Percentiles rank a stretch among this genome's conserved stretches.
Conservation (phyloP, 2,113 vertebrate genomes). For the Phalacrocorax pelagicus region DNA sequence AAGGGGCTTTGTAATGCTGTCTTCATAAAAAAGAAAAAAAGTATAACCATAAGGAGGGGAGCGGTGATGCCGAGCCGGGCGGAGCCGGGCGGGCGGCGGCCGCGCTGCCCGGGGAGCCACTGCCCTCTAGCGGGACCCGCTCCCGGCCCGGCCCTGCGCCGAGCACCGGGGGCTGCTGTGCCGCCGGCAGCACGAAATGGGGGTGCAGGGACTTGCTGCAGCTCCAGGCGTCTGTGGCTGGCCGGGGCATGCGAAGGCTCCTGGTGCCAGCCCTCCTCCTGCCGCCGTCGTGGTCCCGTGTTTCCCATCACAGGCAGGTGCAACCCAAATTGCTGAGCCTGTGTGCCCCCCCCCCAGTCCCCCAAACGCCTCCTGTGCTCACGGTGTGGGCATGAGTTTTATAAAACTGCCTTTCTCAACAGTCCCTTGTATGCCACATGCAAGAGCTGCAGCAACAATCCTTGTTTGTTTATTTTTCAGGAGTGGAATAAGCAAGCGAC, state of each 20-base stretch:
- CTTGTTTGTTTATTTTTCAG: neutral
- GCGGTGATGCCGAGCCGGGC: no score
- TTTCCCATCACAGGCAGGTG: neutral
- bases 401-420: neutral
- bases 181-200: accelerated
- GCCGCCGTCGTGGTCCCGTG: neutral
- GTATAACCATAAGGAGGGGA: no score
- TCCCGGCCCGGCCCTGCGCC: accelerated
- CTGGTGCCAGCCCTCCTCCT: neutral
- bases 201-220: neutral
- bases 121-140: neutral
- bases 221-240: neutral
- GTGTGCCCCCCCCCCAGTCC: no score
- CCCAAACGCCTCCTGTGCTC: neutral
- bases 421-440: neutral
- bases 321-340: neutral
- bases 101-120: neutral
- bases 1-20: neutral
- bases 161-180: neutral
- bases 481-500: neutral
- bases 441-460: neutral
- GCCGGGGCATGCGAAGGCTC: neutral
- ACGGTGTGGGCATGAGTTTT: accelerated
- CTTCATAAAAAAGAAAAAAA: neutral
- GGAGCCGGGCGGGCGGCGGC: neutral